Evolutionary conservation across 2,797 vertebrate species (phyloP).

Genomic region (Aldrovandia affinis): DNA sequence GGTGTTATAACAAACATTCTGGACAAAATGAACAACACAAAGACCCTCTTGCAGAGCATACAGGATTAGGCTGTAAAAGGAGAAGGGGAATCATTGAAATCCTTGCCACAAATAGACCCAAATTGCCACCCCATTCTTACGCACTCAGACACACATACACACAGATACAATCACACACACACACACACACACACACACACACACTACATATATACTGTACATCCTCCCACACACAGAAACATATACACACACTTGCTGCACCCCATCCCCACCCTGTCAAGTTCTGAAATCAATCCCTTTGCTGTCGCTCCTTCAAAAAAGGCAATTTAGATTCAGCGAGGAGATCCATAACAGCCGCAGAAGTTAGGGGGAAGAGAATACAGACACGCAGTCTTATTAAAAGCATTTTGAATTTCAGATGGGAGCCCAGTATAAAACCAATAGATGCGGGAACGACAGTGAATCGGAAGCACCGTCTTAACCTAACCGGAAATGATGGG

Average conservation of each 20-base stretch:
- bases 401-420: not conserved
- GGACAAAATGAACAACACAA: not conserved
- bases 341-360: not conserved
- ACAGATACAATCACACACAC: not conserved
- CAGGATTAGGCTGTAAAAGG: not conserved
- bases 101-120: not conserved
- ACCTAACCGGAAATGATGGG: too few species aligned
- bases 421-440: not conserved
- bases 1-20: not conserved
- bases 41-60: not conserved
- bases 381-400: constrained; percentile 10
- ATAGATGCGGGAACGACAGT: not conserved
- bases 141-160: not conserved
- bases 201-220: not conserved
- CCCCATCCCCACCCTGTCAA: not conserved
- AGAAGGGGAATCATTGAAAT: not conserved
- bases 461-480: not conserved
- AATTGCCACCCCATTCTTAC: not conserved
- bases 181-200: not conserved
- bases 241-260: not conserved
- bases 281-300: not conserved
- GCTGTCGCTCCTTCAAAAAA: constrained; percentile 1
- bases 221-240: not conserved
- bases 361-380: not conserved
- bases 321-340: constrained; percentile 19